A percentile compares a stretch with the other conserved stretches of the same genome.
These are phyloP conservation scores for Mustela nigripes DNA, from an alignment of 2,113 vertebrate genomes.

Conservation along the genomic window DNA sequence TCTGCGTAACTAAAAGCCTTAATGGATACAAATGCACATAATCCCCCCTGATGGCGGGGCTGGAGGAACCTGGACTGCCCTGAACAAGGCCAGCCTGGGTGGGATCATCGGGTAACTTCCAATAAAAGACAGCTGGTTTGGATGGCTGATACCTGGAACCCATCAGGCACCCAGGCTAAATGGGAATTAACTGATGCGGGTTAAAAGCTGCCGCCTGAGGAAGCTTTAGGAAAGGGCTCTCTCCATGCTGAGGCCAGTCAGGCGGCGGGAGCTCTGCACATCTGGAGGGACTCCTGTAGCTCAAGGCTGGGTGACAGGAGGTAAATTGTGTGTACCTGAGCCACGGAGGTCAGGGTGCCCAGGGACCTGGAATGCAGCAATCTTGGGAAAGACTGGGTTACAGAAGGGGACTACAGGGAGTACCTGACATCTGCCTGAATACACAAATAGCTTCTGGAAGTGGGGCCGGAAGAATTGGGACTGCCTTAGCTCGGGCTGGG, in stretches of 20 bases:
- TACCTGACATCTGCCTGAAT: background rate
- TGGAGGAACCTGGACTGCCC: background rate
- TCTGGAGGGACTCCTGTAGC: background rate
- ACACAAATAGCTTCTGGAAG: background rate
- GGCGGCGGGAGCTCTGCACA: background rate
- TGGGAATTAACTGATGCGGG: background rate
- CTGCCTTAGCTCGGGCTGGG: background rate
- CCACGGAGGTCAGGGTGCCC: background rate
- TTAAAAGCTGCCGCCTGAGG: background rate
- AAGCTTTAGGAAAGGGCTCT: background rate
- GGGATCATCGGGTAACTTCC: background rate
- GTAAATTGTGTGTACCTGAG: background rate
- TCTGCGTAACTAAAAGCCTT: background rate
- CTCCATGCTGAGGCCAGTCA: background rate
- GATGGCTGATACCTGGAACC: background rate
- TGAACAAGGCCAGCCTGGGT: background rate
- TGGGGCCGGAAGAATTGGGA: background rate
- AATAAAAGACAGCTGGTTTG: background rate
- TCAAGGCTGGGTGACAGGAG: background rate
- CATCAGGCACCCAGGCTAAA: background rate
- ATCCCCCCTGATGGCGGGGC: background rate
- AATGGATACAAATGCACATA: background rate
- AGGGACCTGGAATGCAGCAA: background rate
- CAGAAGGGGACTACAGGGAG: background rate
- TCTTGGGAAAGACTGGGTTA: background rate